A percentile compares a stretch with the other conserved stretches of the same genome.
phyloP scores from a whole-genome alignment of 2,113 vertebrate species.

The Thinocorus orbignyianus region DNA sequence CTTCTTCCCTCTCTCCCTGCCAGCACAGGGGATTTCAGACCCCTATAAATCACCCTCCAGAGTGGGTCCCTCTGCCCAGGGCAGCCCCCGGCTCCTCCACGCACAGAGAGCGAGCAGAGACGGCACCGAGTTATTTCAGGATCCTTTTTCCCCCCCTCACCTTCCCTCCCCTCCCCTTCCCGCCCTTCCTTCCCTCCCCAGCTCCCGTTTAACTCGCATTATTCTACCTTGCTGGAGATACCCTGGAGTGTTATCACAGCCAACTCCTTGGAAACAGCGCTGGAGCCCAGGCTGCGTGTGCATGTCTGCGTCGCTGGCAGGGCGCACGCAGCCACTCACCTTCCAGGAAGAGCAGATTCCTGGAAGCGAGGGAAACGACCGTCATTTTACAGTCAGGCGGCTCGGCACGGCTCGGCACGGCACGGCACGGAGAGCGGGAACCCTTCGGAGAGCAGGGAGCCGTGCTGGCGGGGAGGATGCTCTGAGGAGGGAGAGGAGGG shows the following conservation, averaged over 20 bases:
- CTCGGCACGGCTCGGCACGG: not conserved
- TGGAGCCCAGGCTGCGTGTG: conserved; percentile 73
- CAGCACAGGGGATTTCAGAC: not conserved
- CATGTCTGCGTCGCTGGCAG: conserved; percentile 75
- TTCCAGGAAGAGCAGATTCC: conserved; percentile 81
- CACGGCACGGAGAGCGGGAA: not conserved
- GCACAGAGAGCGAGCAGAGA: not conserved
- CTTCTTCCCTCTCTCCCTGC: not conserved
- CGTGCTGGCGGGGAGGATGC: not conserved
- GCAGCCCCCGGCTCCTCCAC: conserved; percentile 14
- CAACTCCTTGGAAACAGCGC: conserved; percentile 78
- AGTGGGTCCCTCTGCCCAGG: conserved; percentile 9
- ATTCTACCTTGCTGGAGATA: conserved; percentile 76
- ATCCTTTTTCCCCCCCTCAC: not conserved
- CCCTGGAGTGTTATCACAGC: conserved; percentile 73
- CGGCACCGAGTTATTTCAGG: conserved; percentile 53
- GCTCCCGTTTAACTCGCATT: conserved; percentile 71
- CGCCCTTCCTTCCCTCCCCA: not conserved
- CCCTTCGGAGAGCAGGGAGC: not conserved
- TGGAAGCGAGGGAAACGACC: conserved; percentile 77
- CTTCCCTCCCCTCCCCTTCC: not conserved
- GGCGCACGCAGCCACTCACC: conserved; percentile 79
- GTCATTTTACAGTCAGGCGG: conserved; percentile 72
- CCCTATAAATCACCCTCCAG: not conserved
- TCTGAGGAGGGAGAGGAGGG: not conserved